Conservation (phyloP, 2,113 vertebrate species). For the Pluvianellus socialis region DNA sequence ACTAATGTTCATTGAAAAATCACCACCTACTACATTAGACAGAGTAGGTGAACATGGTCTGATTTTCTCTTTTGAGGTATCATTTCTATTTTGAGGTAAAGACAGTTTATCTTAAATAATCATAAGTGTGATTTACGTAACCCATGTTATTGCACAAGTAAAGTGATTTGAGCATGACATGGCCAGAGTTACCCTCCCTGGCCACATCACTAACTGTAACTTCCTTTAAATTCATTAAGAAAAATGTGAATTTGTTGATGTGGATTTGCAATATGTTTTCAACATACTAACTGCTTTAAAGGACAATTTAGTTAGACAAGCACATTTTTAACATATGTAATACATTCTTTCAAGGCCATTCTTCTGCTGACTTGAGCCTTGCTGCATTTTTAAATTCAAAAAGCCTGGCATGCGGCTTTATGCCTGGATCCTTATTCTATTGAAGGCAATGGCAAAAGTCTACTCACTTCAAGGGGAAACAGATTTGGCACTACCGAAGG, state of each 20-base stretch:
- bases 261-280: neutral
- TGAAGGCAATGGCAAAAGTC: neutral
- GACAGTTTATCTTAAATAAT: neutral
- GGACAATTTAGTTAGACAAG: neutral
- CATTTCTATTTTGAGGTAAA: neutral
- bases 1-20: neutral
- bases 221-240: neutral
- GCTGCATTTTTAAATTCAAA: neutral
- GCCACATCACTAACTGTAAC: neutral
- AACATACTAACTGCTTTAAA: neutral
- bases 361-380: neutral
- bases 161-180: neutral
- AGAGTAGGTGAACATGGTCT: neutral
- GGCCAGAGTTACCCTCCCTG: neutral
- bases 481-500: neutral
- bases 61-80: neutral
- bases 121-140: neutral
- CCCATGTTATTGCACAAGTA: neutral
- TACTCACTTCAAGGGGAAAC: neutral
- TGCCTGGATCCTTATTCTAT: neutral
- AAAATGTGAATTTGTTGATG: neutral
- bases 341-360: neutral
- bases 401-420: neutral
- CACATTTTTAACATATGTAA: neutral
- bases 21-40: fast-evolving